phyloP scores from a whole-genome alignment of 1,140 invertebrate species.

The Meloidogyne exigua region DNA sequence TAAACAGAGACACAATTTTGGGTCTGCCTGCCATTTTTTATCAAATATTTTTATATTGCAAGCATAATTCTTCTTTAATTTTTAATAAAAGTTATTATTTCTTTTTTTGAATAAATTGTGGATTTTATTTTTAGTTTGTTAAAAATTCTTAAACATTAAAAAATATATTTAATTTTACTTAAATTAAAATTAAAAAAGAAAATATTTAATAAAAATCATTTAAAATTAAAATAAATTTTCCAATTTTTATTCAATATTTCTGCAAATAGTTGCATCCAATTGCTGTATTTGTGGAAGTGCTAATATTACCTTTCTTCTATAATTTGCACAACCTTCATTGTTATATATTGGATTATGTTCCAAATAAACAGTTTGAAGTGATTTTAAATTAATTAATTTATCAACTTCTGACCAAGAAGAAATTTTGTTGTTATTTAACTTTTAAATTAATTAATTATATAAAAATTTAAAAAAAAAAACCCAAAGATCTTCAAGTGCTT shows the following conservation, averaged over 20 bases:
- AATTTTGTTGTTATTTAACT: slow-evolving; percentile 90
- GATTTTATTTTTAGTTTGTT: too few species aligned
- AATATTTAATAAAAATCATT: too few species aligned
- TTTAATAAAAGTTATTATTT: not conserved
- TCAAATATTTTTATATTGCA: not conserved
- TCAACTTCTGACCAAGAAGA: slow-evolving; percentile 81
- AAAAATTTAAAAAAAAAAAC: slow-evolving; percentile 70
- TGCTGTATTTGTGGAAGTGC: slow-evolving; percentile 81
- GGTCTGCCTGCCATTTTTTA: not conserved
- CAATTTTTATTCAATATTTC: slow-evolving; percentile 27
- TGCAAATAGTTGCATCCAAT: slow-evolving; percentile 88
- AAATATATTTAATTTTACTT: too few species aligned
- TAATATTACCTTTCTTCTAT: slow-evolving; percentile 85
- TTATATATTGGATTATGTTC: slow-evolving; percentile 81
- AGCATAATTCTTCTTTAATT: not conserved
- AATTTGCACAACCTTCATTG: slow-evolving; percentile 77
- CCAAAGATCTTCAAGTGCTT: slow-evolving; percentile 89
- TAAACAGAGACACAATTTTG: not conserved
- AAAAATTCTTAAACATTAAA: too few species aligned
- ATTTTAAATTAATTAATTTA: slow-evolving; percentile 73
- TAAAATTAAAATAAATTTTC: too few species aligned
- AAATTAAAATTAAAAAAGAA: too few species aligned
- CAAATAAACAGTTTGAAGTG: slow-evolving; percentile 84
- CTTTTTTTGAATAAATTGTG: too few species aligned
- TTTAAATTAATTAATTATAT: slow-evolving; percentile 40